phyloP scores from a whole-genome alignment of 1,140 invertebrate genomes.

The Hermetia illucens region DNA sequence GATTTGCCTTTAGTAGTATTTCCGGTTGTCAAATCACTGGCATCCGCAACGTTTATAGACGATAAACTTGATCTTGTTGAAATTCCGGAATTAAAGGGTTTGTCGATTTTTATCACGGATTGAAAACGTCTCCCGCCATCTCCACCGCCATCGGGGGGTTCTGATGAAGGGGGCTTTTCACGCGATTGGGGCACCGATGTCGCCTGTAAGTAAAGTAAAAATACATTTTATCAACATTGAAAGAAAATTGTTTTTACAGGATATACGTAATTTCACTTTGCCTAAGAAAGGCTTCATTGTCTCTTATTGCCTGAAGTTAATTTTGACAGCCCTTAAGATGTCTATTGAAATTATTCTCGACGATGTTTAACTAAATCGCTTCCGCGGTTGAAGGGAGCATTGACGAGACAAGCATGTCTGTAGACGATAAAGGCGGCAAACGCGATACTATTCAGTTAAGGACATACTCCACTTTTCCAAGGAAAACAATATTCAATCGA shows the following conservation, averaged over 20 bases:
- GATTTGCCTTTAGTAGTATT: neutral
- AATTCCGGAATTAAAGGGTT: neutral
- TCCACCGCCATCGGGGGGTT: conserved; percentile 2
- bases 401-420: neutral
- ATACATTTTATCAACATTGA: neutral
- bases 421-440: too few species aligned
- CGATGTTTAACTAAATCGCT: neutral
- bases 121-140: too few species aligned
- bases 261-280: too few species aligned
- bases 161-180: neutral
- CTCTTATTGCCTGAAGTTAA: neutral
- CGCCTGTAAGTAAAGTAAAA: conserved; percentile 25
- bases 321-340: neutral
- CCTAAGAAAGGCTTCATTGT: too few species aligned
- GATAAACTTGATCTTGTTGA: neutral
- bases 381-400: neutral
- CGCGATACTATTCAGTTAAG: too few species aligned
- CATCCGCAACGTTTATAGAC: neutral
- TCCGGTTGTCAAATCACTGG: neutral
- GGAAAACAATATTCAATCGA: too few species aligned
- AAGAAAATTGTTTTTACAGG: neutral
- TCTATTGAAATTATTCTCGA: neutral
- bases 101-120: neutral
- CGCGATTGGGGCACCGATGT: conserved; percentile 10
- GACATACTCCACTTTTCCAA: too few species aligned